phyloP scores from a whole-genome alignment of 2,888 invertebrate genomes.

The Philaethria dido region DNA sequence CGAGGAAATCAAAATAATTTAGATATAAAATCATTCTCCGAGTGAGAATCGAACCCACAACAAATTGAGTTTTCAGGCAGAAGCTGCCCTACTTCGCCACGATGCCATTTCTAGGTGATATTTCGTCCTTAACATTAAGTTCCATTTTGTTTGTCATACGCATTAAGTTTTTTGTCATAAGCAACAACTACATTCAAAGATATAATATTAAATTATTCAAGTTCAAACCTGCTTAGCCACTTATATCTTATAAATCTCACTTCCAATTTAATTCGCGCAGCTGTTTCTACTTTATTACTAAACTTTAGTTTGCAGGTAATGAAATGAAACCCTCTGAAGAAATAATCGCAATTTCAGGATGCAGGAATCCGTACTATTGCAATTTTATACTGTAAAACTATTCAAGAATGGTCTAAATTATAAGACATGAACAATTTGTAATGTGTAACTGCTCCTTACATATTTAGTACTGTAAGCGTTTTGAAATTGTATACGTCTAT shows the following conservation, averaged over 20 bases:
- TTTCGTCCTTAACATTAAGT: no score
- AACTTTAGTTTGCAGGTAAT: conserved; percentile 15
- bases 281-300: conserved; percentile 1
- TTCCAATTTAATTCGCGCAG: conserved; percentile 2
- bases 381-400: conserved; percentile 11
- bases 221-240: conserved; percentile 1
- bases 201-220: background rate
- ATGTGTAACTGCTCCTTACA: background rate
- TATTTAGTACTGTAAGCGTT: no score
- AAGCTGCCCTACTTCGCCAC: no score
- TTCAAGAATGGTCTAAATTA: conserved; percentile 5
- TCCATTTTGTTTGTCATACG: no score
- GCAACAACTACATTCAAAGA: background rate
- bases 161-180: no score
- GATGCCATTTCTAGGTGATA: no score
- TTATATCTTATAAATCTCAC: conserved; percentile 9
- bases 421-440: background rate
- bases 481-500: no score
- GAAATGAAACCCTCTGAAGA: conserved; percentile 10
- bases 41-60: no score
- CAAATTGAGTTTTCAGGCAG: no score
- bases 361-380: conserved; percentile 16
- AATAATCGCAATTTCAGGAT: conserved; percentile 12
- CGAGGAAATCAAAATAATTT: no score
- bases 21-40: no score